phyloP scores from a whole-genome alignment of 2,797 vertebrate species.

The Sitta carolinensis region DNA sequence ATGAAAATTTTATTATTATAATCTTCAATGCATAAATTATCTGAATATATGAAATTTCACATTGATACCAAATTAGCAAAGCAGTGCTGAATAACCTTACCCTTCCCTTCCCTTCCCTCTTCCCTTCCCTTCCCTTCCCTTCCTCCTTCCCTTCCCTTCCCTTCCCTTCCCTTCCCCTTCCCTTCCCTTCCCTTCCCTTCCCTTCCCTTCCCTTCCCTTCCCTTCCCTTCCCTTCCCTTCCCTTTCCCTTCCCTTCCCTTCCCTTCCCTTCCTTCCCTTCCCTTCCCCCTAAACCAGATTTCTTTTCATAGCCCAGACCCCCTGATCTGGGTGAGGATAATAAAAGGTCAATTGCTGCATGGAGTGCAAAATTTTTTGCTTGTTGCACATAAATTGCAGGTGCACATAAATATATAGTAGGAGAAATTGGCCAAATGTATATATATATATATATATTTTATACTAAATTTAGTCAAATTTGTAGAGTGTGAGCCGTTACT shows the following conservation, averaged over 20 bases:
- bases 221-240: no score
- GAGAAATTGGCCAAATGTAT: not conserved
- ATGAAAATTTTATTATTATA: not conserved
- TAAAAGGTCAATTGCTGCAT: conserved; percentile 14
- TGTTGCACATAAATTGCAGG: conserved; percentile 9
- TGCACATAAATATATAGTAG: conserved; percentile 19
- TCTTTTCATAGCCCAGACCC: not conserved
- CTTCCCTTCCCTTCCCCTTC: no score
- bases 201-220: not conserved
- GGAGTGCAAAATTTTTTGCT: not conserved
- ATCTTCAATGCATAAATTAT: not conserved
- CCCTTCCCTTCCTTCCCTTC: no score
- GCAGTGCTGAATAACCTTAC: not conserved
- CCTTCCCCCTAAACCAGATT: not conserved
- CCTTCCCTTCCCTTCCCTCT: not conserved
- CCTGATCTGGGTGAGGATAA: not conserved
- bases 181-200: not conserved
- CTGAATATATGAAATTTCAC: not conserved
- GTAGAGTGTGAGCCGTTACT: not conserved
- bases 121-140: no score
- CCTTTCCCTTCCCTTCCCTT: no score
- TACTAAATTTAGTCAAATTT: not conserved
- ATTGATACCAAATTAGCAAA: not conserved
- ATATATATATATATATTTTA: not conserved
- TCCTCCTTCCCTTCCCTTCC: no score